Evolutionary conservation across 1,140 invertebrate genomes (phyloP).

Genomic region (Drosophila varians): DNA sequence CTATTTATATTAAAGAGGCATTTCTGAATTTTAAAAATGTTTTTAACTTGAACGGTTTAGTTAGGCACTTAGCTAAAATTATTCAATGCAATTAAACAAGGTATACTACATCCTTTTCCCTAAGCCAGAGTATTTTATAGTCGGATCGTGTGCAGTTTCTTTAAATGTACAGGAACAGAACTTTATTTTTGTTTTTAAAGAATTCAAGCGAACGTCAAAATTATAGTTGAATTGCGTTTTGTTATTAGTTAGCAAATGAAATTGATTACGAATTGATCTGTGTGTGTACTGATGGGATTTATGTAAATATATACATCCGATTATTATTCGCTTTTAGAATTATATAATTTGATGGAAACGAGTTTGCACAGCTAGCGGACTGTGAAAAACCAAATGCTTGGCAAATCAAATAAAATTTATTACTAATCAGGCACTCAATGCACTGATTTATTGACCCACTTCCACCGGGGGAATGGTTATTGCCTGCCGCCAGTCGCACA

Average conservation of each 20-base stretch:
- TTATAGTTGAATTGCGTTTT: constrained; percentile 36
- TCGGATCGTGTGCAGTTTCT: no score
- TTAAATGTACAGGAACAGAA: neutral
- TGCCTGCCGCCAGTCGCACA: constrained; percentile 11
- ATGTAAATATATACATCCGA: constrained; percentile 14
- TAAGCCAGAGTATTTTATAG: neutral
- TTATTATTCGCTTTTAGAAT: constrained; percentile 32
- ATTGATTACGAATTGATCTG: constrained; percentile 37
- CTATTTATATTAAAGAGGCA: no score
- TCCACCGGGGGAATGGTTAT: constrained; percentile 6
- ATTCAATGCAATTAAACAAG: no score
- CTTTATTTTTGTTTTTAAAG: constrained; percentile 4
- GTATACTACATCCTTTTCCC: neutral
- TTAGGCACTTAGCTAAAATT: no score
- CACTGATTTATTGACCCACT: constrained; percentile 19
- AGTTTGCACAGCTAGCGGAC: constrained; percentile 12
- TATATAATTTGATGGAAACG: constrained; percentile 5
- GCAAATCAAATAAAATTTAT: constrained; percentile 46
- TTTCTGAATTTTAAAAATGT: no score
- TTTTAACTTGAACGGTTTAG: no score
- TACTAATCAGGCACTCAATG: constrained; percentile 30
- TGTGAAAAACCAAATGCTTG: constrained; percentile 5
- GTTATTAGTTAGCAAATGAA: constrained; percentile 31
- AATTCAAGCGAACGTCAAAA: constrained; percentile 10
- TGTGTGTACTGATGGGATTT: constrained; percentile 36